Conservation (phyloP, 2,797 vertebrate species). For the Phyllotis vaccarum region DNA sequence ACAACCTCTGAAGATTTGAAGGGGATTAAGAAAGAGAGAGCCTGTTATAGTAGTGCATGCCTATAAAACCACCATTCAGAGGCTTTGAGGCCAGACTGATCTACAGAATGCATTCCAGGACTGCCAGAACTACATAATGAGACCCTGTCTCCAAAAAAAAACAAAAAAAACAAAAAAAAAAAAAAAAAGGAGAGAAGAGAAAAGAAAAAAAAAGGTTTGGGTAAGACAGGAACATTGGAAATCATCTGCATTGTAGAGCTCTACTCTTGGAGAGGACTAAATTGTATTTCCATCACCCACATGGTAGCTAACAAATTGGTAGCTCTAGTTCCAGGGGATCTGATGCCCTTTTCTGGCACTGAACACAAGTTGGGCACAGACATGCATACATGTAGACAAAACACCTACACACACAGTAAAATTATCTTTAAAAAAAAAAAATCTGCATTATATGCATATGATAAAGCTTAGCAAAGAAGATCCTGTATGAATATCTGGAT, state of each 20-base stretch:
- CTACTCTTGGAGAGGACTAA: neutral
- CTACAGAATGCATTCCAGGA: neutral
- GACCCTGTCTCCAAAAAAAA: neutral
- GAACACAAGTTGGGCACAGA: neutral
- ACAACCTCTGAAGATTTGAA: neutral
- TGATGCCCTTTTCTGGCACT: neutral
- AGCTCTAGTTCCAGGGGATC: neutral
- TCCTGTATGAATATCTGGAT: neutral
- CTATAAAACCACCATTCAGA: neutral
- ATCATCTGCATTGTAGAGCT: neutral
- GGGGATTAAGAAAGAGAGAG: conserved; percentile 58
- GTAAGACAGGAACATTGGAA: conserved; percentile 50
- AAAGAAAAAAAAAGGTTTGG: conserved; percentile 40
- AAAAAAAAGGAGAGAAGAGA: too few relatives aligned
- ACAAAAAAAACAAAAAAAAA: neutral
- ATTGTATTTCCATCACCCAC: neutral
- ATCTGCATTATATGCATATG: neutral
- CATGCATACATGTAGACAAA: neutral
- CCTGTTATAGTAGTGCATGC: neutral
- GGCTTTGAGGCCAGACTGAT: neutral
- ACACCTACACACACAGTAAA: neutral
- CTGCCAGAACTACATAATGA: neutral
- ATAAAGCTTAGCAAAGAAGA: neutral
- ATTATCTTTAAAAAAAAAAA: neutral
- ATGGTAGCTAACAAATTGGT: too few relatives aligned